Percentiles rank a stretch among this genome's conserved stretches.
Conservation (phyloP, 1,140 invertebrate genomes). For the Bombus soroeensis region DNA sequence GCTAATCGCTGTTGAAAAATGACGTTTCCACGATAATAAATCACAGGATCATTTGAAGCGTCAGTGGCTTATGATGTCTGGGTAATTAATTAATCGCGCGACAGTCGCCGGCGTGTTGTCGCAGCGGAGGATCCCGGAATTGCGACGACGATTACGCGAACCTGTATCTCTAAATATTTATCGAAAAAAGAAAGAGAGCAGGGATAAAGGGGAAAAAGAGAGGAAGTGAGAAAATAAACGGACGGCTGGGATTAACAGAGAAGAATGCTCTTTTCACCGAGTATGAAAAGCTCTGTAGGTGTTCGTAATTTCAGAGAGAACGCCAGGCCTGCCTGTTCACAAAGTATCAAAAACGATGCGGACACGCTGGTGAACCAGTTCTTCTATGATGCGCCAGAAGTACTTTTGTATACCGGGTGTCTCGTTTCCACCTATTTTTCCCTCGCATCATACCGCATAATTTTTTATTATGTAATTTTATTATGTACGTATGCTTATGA, state of each 20-base stretch:
- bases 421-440: neutral
- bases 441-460: too few relatives aligned
- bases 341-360: constrained; percentile 28
- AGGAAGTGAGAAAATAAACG: neutral
- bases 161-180: constrained; percentile 24
- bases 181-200: neutral
- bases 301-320: constrained; percentile 35
- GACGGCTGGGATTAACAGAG: too few relatives aligned
- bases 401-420: neutral
- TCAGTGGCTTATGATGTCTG: neutral
- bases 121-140: neutral
- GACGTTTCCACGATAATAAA: neutral
- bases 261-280: constrained; percentile 30
- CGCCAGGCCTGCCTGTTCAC: neutral
- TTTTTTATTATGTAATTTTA: too few relatives aligned
- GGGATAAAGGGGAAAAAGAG: too few relatives aligned
- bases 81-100: constrained; percentile 24
- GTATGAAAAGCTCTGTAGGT: constrained; percentile 24
- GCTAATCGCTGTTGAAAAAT: neutral
- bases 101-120: neutral
- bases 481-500: too few relatives aligned
- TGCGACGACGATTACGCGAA: neutral
- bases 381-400: neutral
- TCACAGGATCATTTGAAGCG: neutral
- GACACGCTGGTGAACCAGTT: constrained; percentile 27